Percentiles rank a stretch among this genome's conserved stretches.
Evolutionary conservation across 2,113 vertebrate genomes (phyloP).

Genomic region (Dasyornis broadbenti): DNA sequence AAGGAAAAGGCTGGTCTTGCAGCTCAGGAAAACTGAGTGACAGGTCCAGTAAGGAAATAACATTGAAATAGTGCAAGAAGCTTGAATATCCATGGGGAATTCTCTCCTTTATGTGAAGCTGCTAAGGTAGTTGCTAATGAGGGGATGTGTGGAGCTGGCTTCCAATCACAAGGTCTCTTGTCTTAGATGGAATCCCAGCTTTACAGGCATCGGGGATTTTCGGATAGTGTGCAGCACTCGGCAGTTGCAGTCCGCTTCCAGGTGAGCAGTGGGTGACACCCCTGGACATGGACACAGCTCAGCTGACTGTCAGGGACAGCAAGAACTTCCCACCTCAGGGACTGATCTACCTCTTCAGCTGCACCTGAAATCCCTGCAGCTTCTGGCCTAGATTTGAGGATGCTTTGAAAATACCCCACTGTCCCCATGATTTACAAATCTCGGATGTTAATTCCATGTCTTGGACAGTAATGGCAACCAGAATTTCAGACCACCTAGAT

Average conservation of each 20-base stretch:
- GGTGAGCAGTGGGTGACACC: neutral
- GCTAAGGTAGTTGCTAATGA: neutral
- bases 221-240: neutral
- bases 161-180: constrained; percentile 16
- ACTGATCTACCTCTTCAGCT: neutral
- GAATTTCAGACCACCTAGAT: neutral
- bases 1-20: neutral
- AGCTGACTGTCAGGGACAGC: neutral
- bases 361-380: neutral
- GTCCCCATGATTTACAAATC: neutral
- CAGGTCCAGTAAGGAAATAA: neutral
- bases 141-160: neutral
- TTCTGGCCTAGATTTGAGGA: neutral
- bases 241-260: neutral
- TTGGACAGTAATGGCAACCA: neutral
- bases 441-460: accelerated
- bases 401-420: neutral
- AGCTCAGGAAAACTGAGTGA: neutral
- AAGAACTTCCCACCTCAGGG: neutral
- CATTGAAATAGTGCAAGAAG: neutral
- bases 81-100: neutral
- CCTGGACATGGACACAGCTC: neutral
- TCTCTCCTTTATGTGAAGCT: neutral
- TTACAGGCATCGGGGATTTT: neutral
- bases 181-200: constrained; percentile 28